Percentiles rank a stretch among this genome's conserved stretches.
phyloP scores from a whole-genome alignment of 2,113 vertebrate species.

The Myrmophylax atrothorax region DNA sequence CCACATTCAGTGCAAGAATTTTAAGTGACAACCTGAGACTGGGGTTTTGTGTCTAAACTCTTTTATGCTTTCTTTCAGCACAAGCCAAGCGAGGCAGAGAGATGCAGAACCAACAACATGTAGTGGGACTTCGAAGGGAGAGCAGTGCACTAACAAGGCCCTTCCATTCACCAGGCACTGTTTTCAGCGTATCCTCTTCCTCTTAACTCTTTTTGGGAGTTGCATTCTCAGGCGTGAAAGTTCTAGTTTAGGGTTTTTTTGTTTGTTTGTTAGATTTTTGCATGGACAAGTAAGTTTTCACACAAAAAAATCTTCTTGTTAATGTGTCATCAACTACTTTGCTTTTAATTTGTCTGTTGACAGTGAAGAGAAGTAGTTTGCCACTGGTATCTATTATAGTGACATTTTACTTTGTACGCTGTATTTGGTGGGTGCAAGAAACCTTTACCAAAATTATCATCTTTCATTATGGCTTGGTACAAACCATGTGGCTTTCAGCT shows the following conservation, averaged over 20 bases:
- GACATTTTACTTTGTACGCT: not conserved
- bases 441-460: not conserved
- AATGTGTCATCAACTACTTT: not conserved
- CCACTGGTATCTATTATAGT: not conserved
- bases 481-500: not conserved
- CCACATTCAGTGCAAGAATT: not conserved
- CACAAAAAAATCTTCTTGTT: not conserved
- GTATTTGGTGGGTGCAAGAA: not conserved
- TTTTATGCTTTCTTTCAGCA: slow-evolving; percentile 67
- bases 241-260: not conserved
- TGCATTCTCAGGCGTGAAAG: not conserved
- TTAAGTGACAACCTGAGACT: not conserved
- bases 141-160: slow-evolving; percentile 86
- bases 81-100: slow-evolving; percentile 75
- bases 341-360: not conserved
- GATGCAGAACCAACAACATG: slow-evolving; percentile 81
- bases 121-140: slow-evolving; percentile 87
- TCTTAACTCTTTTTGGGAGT: slow-evolving; percentile 2
- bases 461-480: not conserved
- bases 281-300: not conserved
- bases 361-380: not conserved
- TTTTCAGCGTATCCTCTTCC: slow-evolving; percentile 99
- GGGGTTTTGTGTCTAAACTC: not conserved
- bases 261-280: not conserved
- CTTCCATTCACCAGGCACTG: slow-evolving; percentile 96